Evolutionary conservation across 2,888 invertebrate genomes (phyloP).

Genomic region (Acrocyrtus sp.): DNA sequence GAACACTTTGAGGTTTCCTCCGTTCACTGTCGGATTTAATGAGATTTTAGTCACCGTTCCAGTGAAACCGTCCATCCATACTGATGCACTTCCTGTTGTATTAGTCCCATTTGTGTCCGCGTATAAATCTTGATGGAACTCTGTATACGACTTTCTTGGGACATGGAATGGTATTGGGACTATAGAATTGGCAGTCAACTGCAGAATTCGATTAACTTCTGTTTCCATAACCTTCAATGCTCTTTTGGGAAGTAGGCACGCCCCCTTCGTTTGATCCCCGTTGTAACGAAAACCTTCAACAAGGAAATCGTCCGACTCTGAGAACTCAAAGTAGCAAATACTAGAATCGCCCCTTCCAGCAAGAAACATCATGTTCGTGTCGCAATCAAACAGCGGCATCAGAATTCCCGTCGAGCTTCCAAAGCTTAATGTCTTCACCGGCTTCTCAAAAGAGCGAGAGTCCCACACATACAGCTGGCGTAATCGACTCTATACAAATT

Average conservation of each 20-base stretch:
- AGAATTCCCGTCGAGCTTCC: conserved; percentile 72
- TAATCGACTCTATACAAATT: conserved; percentile 73
- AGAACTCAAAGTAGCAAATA: conserved; percentile 89
- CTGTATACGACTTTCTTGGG: conserved; percentile 91
- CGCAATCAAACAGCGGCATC: conserved; percentile 92
- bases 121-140: conserved; percentile 94
- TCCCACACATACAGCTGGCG: conserved; percentile 92
- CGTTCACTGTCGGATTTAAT: conserved; percentile 76
- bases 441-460: conserved; percentile 84
- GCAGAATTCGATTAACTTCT: conserved; percentile 91
- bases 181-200: conserved; percentile 85
- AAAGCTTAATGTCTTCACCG: conserved; percentile 65
- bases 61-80: conserved; percentile 85
- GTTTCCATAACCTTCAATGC: conserved; percentile 96
- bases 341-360: conserved; percentile 95
- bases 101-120: conserved; percentile 87
- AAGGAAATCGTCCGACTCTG: conserved; percentile 88
- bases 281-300: conserved; percentile 75
- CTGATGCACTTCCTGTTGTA: conserved; percentile 80
- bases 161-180: conserved; percentile 96
- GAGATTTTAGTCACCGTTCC: conserved; percentile 83
- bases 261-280: conserved; percentile 90
- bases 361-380: conserved; percentile 94
- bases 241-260: conserved; percentile 90
- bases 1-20: conserved; percentile 69